Base-by-base conservation (phyloP, 1,140 invertebrate species). In the Cotesia glomerata region DNA sequence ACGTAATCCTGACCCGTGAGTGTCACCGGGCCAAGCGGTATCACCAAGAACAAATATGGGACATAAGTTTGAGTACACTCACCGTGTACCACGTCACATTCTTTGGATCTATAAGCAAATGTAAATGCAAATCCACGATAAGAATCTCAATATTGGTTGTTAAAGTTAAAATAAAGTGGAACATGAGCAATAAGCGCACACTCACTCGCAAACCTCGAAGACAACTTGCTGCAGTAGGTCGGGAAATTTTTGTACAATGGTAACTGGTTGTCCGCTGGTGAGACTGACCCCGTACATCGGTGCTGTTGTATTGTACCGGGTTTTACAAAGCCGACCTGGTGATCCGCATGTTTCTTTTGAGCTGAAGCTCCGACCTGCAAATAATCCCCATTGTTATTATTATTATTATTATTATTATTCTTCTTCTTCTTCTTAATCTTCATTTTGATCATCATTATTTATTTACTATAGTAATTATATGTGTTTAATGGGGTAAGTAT, bases 201-300 rank as follows among this genome's bases (percentile, higher is more conserved):
- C 87, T 86, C 65, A 89, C 89, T 90, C 88, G 85, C 86, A 87
- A 75, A 95, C 94, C 88, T 97, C 95, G 79, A 95, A 97, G 59
- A 97, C 94, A 59, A 97, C 95, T 88, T 97, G 95, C 82, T 97
- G 95, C 39, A 97, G 84, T n/a, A 97, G 88, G 87, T 97, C 95
- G 3, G 95, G 95, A 81, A 97, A 97, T 85, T 97, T 97, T 87
- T 97, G 95, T 26, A 97, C 95, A 76, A 97, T 97, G 36, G 95
- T 96, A 65, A 97, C 95, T 1, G 95, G 95, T 83, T 96, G 94
- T 9, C 95, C 95, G 18, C 95, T 96, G 3, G 95, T 97, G 5
- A 97, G 87, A 26, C 94, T 96, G 26, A 97, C 94, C 4, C 95
- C 95, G 83, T 96, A 96, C 93, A 96, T 95, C 3, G 95, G 95